These are phyloP conservation scores for Andrena dorsata DNA, from an alignment of 2,888 invertebrate species.

Conservation along the genomic window DNA sequence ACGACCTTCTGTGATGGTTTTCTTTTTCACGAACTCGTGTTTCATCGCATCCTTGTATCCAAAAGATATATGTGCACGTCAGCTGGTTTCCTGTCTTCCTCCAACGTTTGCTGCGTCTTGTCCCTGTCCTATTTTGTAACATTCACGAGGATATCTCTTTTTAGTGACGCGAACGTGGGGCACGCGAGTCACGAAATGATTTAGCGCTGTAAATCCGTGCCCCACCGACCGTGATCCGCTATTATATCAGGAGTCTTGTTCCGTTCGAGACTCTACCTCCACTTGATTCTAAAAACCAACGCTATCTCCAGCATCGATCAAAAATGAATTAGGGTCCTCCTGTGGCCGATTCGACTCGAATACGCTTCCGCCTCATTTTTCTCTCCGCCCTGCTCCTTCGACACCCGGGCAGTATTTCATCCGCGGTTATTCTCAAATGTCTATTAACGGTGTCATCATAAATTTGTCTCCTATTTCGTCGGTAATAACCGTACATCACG, in stretches of 20 bases:
- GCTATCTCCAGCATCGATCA: constrained; percentile 45
- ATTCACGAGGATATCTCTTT: constrained; percentile 7
- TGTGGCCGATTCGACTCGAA: constrained; percentile 52
- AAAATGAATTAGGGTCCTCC: constrained; percentile 54
- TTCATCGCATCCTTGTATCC: constrained; percentile 16
- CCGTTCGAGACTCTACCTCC: not conserved
- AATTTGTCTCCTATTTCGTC: constrained; percentile 56
- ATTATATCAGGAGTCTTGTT: constrained; percentile 21
- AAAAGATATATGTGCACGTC: not conserved
- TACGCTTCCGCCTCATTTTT: constrained; percentile 56
- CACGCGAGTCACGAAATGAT: constrained; percentile 21
- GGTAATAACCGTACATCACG: constrained; percentile 45
- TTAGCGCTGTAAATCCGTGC: not conserved
- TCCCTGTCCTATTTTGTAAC: not conserved
- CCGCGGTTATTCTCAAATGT: constrained; percentile 54
- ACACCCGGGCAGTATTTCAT: constrained; percentile 51
- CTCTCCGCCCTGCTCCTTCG: constrained; percentile 33
- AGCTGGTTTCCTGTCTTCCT: constrained; percentile 11
- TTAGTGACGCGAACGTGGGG: not conserved
- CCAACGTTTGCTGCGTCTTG: constrained; percentile 17
- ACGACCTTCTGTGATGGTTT: constrained; percentile 10
- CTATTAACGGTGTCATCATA: constrained; percentile 53
- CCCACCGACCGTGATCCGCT: constrained; percentile 5
- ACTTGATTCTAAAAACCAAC: constrained; percentile 26
- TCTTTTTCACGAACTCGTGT: constrained; percentile 3